Evolutionary conservation across 2,797 vertebrate species (phyloP).

Genomic region (Gymnothorax reevesii): DNA sequence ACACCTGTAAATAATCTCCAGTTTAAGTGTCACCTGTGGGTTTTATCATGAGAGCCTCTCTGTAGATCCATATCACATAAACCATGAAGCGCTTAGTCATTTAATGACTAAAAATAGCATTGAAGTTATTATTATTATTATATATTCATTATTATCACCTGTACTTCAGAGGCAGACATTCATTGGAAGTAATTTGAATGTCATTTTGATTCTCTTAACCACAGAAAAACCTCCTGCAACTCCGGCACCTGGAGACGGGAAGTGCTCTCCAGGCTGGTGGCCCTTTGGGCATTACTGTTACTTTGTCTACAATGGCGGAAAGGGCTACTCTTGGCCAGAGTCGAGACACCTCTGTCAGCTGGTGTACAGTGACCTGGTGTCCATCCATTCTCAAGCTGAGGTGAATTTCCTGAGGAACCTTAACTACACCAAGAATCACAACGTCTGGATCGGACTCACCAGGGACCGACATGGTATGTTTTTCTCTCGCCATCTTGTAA

Average conservation of each 20-base stretch:
- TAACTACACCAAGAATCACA: constrained; percentile 64
- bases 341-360: constrained; percentile 62
- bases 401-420: constrained; percentile 70
- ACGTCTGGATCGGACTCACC: constrained; percentile 77
- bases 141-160: no score
- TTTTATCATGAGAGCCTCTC: no score
- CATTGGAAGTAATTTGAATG: background rate
- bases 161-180: background rate
- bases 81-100: no score
- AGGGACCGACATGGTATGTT: constrained; percentile 68
- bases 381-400: constrained; percentile 74
- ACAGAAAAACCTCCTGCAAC: constrained; percentile 69
- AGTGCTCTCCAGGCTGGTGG: constrained; percentile 48
- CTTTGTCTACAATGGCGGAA: constrained; percentile 49
- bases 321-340: constrained; percentile 71
- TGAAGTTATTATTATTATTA: background rate
- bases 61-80: no score
- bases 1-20: no score
- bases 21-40: no score
- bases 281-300: constrained; percentile 71
- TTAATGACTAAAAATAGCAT: background rate
- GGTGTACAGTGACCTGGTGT: constrained; percentile 57
- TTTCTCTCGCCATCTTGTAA: background rate
- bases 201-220: background rate
- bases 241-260: constrained; percentile 65